Evolutionary conservation across 2,888 invertebrate species (phyloP).

Genomic region (Digitonthophagus gazella): DNA sequence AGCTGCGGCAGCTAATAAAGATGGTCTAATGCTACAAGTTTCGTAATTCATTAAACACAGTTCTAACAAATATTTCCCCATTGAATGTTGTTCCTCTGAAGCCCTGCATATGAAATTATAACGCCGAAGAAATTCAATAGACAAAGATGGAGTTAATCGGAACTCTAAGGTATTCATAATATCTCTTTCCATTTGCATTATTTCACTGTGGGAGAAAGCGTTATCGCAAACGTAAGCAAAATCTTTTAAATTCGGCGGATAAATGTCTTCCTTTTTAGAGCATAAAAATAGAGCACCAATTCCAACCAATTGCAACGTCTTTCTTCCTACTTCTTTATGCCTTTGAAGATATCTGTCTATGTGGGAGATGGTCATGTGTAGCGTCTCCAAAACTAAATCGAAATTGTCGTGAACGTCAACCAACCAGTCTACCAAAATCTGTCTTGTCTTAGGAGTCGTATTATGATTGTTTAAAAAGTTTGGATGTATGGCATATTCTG

Average conservation of each 20-base stretch:
- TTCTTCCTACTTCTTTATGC: slow-evolving; percentile 42
- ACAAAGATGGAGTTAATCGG: slow-evolving; percentile 80
- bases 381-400: slow-evolving; percentile 81
- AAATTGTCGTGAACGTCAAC: slow-evolving; percentile 89
- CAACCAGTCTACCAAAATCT: slow-evolving; percentile 90
- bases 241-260: slow-evolving; percentile 80
- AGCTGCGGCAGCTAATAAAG: slow-evolving; percentile 79
- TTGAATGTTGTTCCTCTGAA: slow-evolving; percentile 51
- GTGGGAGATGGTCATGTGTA: slow-evolving; percentile 83
- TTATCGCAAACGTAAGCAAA: slow-evolving; percentile 90
- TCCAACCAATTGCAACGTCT: slow-evolving; percentile 78
- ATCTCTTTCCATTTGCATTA: slow-evolving; percentile 78
- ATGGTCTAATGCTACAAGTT: slow-evolving; percentile 76
- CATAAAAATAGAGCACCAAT: slow-evolving; percentile 88
- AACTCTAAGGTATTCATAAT: slow-evolving; percentile 77
- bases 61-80: slow-evolving; percentile 92
- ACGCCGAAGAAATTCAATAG: slow-evolving; percentile 86
- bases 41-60: slow-evolving; percentile 77
- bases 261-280: slow-evolving; percentile 94
- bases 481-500: slow-evolving; percentile 55
- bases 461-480: slow-evolving; percentile 64
- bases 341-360: slow-evolving; percentile 89
- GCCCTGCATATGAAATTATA: slow-evolving; percentile 63
- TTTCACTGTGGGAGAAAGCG: slow-evolving; percentile 75
- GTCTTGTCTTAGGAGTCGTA: slow-evolving; percentile 82